These are phyloP conservation scores for Montipora foliosa DNA, from an alignment of 64 coral and sea anemone species.

Conservation along the genomic window DNA sequence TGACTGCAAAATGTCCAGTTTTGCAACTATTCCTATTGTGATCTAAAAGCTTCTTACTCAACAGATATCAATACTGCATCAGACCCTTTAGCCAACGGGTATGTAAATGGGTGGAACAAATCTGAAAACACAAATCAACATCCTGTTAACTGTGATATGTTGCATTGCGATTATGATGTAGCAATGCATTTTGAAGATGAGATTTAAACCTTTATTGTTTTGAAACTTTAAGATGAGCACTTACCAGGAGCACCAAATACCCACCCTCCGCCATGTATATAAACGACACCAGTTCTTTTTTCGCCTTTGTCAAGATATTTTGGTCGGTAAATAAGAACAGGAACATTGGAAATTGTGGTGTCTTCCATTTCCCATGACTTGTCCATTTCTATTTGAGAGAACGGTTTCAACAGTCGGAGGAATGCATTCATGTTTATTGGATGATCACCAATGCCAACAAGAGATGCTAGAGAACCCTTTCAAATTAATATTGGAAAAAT, in stretches of 20 bases:
- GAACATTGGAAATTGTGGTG: slow-evolving; percentile 78
- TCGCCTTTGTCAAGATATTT: neutral
- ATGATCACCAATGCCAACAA: slow-evolving; percentile 44
- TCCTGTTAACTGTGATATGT: neutral
- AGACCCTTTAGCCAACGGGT: slow-evolving; percentile 24
- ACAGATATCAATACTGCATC: slow-evolving; percentile 34
- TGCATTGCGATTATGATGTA: no score
- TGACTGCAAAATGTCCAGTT: no score
- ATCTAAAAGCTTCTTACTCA: slow-evolving; percentile 10
- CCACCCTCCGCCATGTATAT: slow-evolving; percentile 90
- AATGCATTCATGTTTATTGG: slow-evolving; percentile 45
- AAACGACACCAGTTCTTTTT: slow-evolving; percentile 68
- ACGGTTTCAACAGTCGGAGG: neutral
- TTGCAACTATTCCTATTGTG: neutral
- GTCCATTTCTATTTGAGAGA: neutral
- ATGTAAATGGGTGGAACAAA: neutral
- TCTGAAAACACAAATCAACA: neutral
- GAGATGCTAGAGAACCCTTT: slow-evolving; percentile 40
- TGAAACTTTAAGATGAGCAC: neutral
- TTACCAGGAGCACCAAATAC: slow-evolving; percentile 79
- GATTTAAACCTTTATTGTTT: no score
- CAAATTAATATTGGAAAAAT: neutral
- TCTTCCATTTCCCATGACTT: slow-evolving; percentile 57
- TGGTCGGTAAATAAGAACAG: slow-evolving; percentile 87
- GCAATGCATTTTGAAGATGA: no score